Evolutionary conservation across 2,797 vertebrate species (phyloP).

Genomic region (Lepilemur ruficaudatus): DNA sequence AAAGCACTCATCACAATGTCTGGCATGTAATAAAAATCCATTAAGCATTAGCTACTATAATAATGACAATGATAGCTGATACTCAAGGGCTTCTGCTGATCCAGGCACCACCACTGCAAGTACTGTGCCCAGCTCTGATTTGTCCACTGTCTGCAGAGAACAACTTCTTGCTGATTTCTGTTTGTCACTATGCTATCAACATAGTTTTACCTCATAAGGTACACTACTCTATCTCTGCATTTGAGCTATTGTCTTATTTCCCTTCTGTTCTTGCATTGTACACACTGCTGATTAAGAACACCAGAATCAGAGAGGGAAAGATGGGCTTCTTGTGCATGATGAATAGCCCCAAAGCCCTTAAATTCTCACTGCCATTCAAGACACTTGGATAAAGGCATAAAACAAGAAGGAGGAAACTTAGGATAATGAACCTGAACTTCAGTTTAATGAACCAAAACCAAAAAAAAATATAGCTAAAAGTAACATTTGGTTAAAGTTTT

Average conservation of each 20-base stretch:
- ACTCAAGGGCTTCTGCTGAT: neutral
- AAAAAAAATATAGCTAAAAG: neutral
- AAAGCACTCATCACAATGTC: neutral
- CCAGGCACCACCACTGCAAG: accelerated
- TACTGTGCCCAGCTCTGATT: accelerated
- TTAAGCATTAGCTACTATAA: neutral
- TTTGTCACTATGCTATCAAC: neutral
- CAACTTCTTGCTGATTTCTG: neutral
- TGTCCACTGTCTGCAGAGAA: neutral
- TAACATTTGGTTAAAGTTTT: neutral
- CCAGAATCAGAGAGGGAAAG: neutral
- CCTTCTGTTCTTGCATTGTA: neutral
- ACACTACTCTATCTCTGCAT: neutral
- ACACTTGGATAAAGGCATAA: neutral
- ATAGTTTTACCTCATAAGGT: neutral
- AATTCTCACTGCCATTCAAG: neutral
- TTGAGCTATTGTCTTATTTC: neutral
- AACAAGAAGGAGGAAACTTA: neutral
- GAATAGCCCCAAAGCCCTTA: neutral
- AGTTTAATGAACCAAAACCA: neutral
- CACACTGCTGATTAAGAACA: neutral
- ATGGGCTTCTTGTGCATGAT: too few species aligned
- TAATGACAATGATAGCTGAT: neutral
- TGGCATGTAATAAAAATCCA: neutral
- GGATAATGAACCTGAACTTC: neutral